Evolutionary conservation across 1,140 invertebrate genomes (phyloP).

Genomic region (Halesus radiatus): DNA sequence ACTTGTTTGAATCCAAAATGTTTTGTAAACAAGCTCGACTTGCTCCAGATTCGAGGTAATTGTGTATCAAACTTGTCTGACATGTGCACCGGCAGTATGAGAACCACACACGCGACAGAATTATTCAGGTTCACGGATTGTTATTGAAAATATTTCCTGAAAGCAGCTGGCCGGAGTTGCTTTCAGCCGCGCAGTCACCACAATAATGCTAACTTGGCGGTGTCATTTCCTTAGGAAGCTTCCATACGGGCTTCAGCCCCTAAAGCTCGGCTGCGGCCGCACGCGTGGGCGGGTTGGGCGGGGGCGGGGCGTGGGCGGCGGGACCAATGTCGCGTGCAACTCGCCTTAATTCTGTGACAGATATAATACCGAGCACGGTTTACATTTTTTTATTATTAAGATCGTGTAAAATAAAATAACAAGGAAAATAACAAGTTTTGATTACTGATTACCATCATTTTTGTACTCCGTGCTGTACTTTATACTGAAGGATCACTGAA

Average conservation of each 20-base stretch:
- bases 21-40: too few species aligned
- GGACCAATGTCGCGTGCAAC: slow-evolving; percentile 23
- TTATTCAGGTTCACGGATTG: slow-evolving; percentile 21
- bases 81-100: neutral
- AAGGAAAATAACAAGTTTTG: neutral
- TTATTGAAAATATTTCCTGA: slow-evolving; percentile 15
- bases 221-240: neutral
- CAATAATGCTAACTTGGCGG: slow-evolving; percentile 30
- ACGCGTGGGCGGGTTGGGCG: neutral
- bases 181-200: slow-evolving; percentile 19
- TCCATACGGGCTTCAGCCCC: neutral
- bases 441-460: too few species aligned
- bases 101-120: neutral
- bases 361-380: slow-evolving; percentile 9
- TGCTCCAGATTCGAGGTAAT: too few species aligned
- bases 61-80: neutral
- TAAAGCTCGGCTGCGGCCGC: neutral
- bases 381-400: slow-evolving; percentile 1
- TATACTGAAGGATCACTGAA: too few species aligned
- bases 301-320: neutral
- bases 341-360: slow-evolving; percentile 10
- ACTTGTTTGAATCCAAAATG: neutral
- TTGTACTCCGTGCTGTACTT: too few species aligned
- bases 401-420: neutral
- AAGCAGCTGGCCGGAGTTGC: slow-evolving; percentile 5